Base-by-base conservation (phyloP, 2,888 invertebrate genomes). In the Cerastis leucographa region DNA sequence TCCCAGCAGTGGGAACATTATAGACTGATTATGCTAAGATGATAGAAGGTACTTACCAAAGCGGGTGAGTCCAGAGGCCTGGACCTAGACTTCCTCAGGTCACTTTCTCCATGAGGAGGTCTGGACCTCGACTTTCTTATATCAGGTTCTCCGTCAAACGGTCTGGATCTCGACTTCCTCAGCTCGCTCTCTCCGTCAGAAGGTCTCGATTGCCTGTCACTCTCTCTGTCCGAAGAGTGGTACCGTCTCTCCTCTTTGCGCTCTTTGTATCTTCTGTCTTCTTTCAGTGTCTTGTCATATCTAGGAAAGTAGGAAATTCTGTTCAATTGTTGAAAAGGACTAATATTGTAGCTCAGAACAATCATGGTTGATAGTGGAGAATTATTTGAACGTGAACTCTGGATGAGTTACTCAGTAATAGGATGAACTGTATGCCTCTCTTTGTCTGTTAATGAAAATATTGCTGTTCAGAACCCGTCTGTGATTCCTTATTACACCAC, bases 161-260 rank as follows among this genome's bases (percentile, higher is more conserved):
- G 64, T 40, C 64, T 93, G 51, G 94, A 91, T 44, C 93, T 93
- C 0, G 95, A 92, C 85, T 92, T 93, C 84, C 94, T 90, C 51
- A 93, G 87, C 42, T 94, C 94, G 72, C 90, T 93, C 82, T 95
- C 95, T 0, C 91, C 92, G 25, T 95, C 96, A n/a, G 95, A 95
- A 29, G 94, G 94, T 65, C 94, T 90, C 8, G 89, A 89, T 69
- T 92, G 94, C 61, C 91, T 93, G 71, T 95, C 95, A 84, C 97
- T 97, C 80, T 97, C 97, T 71, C 97, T 94, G 59, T 97, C 97
- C 51, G 96, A 96, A 1, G 97, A 97, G 88, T 96, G 94, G 93
- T 98, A 97, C 88, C 98, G 97, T 80, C 97, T 97, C 97, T 94
- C 93, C 69, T 92, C 89, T 90, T 85, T 87, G 25, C 73, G 86